Base-by-base conservation (phyloP, 2,797 vertebrate species). In the Eurystomus glaucurus region DNA sequence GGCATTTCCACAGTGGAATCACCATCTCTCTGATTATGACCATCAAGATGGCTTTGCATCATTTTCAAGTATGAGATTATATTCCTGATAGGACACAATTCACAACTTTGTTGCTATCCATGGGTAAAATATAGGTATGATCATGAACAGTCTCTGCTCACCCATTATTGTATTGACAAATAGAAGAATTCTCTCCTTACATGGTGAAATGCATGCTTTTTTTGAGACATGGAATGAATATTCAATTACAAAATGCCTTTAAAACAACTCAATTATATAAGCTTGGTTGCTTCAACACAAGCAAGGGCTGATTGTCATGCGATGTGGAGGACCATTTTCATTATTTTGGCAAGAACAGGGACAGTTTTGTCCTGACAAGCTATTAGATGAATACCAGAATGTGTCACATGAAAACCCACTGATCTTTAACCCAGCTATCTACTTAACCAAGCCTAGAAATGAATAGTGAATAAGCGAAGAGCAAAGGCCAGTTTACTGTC, bases 261-360 rank as follows among this genome's bases (percentile, higher is more conserved):
- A 89, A 97, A 98, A 94, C 94, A 92, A 94, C 55, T 94, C 71
- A 95, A 74, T 96, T 98, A 93, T 91, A 92, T 97, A 97, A 96
- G 84, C 84, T 94, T 37, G 82, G 71, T 97, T 98, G 65, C 98
- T 98, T 97, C 77, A 88, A 98, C 98, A 98, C 98, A 97, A 98
- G 98, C 97, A 99, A 99, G 99, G 99, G 97, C 98, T 98, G 98
- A 97, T 98, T 99, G 98, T 99, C 99, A 99, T 99, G 99, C 98
- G 99, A 99, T 98, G 97, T 98, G 97, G 98, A 99, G 98, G 98
- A 98, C 98, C 97, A 97, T 98, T 98, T 98, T 98, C 96, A 97
- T 98, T 98, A 98, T 98, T 98, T 98, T 98, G 98, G 96, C 97
- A 98, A 98, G 98, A 99, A 99, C 99, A 99, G 99, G 98, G 98